Base-by-base conservation (phyloP, 2,797 vertebrate species). In the Onychomys leucogaster region DNA sequence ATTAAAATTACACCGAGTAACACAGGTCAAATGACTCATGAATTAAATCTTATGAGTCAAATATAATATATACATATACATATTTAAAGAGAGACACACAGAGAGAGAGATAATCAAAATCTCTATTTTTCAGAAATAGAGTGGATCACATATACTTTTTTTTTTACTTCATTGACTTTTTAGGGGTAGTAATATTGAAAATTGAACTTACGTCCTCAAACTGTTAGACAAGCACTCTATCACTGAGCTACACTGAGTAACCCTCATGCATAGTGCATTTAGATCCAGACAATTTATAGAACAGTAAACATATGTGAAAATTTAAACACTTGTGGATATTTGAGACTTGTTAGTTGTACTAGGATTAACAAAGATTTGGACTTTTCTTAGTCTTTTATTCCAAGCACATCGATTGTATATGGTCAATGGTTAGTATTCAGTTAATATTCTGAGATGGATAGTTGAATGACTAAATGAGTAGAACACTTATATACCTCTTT, bases 261-360 rank as follows among this genome's bases (percentile, higher is more conserved):
- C 32, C n/a, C 17, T 32, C 16, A 29, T 34, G 8, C 34, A 2
- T 76, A 27, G 46, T 94, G 85, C 4, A 43, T 91, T 97, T 78
- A 57, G 2, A 71, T 82, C 32, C 11, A 82, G 11, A 17, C 46
- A 92, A 32, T 84, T 92, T 87, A 49, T 21, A 88, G 80, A 34
- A 34, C 83, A 52, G 17, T 32, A 94, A 6, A 32, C 6, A 91
- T 83, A 34, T 63, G 55, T 87, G 69, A 87, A 80, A 59, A 84
- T 86, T 83, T 90, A 77, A 96, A 94, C 89, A 71, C 41, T 46
- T 90, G 71, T 67, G 57, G 71, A 92, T 65, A 84, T 67, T 85
- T 52, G 55, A 61, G 93, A 83, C 77, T 37, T n/a, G 16, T 87
- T 87, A 80, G 46, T 13, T 59, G 9, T 25, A 23, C 59, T 94